These are phyloP conservation scores for Bos indicus DNA, from an alignment of 2,113 vertebrate genomes.

Conservation along the genomic window DNA sequence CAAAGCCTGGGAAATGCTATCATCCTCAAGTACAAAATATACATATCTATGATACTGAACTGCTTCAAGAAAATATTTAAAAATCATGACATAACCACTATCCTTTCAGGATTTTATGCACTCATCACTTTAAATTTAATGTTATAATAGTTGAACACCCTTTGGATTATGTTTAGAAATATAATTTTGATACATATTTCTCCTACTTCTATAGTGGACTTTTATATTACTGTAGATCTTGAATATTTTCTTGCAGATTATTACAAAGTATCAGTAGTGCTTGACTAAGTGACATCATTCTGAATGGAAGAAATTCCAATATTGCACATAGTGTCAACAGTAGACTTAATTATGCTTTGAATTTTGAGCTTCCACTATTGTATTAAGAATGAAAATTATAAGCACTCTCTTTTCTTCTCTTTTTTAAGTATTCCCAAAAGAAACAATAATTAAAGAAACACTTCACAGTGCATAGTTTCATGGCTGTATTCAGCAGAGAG, in stretches of 20 bases:
- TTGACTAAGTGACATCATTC: neutral
- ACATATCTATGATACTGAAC: neutral
- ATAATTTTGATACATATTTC: neutral
- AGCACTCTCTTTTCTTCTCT: neutral
- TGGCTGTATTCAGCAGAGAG: neutral
- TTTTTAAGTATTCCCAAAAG: neutral
- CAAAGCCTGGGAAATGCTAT: neutral
- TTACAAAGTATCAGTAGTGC: neutral
- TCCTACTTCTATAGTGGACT: neutral
- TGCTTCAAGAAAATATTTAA: neutral
- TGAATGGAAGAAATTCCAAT: neutral
- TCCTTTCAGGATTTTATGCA: neutral
- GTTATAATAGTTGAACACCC: neutral
- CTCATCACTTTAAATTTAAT: neutral
- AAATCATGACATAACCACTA: neutral
- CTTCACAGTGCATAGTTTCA: neutral
- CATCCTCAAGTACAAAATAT: neutral
- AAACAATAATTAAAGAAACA: constrained; percentile 18
- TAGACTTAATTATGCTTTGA: neutral
- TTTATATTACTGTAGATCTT: neutral
- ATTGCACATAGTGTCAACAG: neutral
- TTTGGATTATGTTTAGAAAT: neutral
- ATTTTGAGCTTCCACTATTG: neutral
- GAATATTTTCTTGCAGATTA: neutral
- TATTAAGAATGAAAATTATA: neutral